Percentiles rank a stretch among this genome's conserved stretches.
phyloP scores from a whole-genome alignment of 2,888 invertebrate genomes.

The Nysson spinosus region DNA sequence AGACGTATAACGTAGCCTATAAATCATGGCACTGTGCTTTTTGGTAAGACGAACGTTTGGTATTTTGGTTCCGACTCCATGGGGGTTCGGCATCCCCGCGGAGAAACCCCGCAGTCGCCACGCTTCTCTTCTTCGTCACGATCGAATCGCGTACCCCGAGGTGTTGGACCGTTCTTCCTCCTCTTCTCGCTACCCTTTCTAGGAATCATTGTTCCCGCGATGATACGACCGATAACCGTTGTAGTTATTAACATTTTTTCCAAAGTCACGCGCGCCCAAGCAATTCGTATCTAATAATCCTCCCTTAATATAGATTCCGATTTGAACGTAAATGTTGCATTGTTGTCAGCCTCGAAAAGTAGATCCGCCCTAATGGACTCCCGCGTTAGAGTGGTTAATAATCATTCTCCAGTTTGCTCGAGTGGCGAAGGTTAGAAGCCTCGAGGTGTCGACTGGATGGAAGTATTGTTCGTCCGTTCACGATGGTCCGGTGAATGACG shows the following conservation, averaged over 20 bases:
- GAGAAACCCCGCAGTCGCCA: slow-evolving; percentile 53
- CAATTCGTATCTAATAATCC: no score
- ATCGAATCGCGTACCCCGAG: slow-evolving; percentile 33
- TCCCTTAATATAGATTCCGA: no score
- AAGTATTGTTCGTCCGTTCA: slow-evolving; percentile 63
- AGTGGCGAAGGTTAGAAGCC: slow-evolving; percentile 54
- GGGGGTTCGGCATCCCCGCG: slow-evolving; percentile 67
- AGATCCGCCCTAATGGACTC: slow-evolving; percentile 52
- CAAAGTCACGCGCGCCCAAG: no score
- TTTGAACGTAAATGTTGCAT: slow-evolving; percentile 26
- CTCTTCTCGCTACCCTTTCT: background rate
- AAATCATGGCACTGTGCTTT: slow-evolving; percentile 66
- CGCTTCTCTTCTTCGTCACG: slow-evolving; percentile 42
- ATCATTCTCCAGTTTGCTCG: slow-evolving; percentile 56
- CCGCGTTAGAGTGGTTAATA: slow-evolving; percentile 49
- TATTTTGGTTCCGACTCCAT: slow-evolving; percentile 73
- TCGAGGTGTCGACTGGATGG: slow-evolving; percentile 59
- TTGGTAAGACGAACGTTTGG: slow-evolving; percentile 61
- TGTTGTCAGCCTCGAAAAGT: slow-evolving; percentile 43
- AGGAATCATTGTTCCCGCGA: background rate
- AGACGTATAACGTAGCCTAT: slow-evolving; percentile 57
- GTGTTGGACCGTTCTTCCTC: slow-evolving; percentile 33
- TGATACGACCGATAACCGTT: slow-evolving; percentile 11
- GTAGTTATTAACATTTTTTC: no score
- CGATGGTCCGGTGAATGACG: slow-evolving; percentile 60